These are phyloP conservation scores for Cyclina sinensis DNA, from an alignment of 1,140 invertebrate species.

Conservation along the genomic window DNA sequence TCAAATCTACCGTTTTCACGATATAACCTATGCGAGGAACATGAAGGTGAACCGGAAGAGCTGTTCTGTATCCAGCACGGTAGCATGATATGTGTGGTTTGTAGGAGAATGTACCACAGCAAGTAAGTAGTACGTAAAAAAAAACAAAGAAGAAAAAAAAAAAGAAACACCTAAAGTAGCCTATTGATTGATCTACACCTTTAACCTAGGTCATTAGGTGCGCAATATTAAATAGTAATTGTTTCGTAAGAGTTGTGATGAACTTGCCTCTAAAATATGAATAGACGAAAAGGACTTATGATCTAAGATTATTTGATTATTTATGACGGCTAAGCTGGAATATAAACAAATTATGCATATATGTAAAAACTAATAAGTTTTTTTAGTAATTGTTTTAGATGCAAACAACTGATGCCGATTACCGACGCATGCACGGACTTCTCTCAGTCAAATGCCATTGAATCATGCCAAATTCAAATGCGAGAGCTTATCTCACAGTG, in stretches of 20 bases:
- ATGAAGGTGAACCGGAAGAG: slow-evolving; percentile 39
- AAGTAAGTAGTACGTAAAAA: slow-evolving; percentile 54
- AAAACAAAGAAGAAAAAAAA: no score
- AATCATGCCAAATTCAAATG: background rate
- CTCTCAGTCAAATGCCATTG: background rate
- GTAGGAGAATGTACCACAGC: slow-evolving; percentile 33
- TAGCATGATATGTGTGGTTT: slow-evolving; percentile 41
- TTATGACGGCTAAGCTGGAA: no score
- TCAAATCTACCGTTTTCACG: background rate
- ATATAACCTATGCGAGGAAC: slow-evolving; percentile 34
- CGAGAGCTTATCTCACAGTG: slow-evolving; percentile 11
- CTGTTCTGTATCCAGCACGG: slow-evolving; percentile 40
- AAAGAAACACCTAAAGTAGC: no score
- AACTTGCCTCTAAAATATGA: no score
- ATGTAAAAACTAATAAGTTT: background rate
- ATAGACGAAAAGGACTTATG: no score
- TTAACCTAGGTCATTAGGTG: no score
- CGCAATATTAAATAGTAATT: no score
- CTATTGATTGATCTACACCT: no score
- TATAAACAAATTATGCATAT: no score
- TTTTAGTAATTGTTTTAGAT: background rate
- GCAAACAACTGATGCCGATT: background rate
- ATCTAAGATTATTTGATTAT: no score
- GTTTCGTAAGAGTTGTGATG: no score
- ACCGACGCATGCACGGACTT: slow-evolving; percentile 36